Evolutionary conservation across 1,140 invertebrate genomes (phyloP), one percentile per base, ranked within the genome.

Genomic region (Metopolophium dirhodum): DNA sequence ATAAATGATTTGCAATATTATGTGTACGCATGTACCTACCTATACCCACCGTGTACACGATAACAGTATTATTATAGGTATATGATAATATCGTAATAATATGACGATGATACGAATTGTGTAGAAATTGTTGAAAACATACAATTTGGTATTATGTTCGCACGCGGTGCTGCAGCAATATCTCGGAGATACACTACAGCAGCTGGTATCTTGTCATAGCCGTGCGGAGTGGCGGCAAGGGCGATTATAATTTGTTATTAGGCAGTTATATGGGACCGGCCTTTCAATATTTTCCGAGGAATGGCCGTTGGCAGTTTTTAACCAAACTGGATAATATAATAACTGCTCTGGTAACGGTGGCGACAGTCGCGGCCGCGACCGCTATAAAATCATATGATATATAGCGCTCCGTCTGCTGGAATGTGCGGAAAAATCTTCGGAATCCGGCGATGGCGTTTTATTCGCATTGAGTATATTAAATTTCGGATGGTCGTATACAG

Each of bases 261-360:
- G 49, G 11, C 14, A 51, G 14, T 51, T 22, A 54, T 22, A 20
- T 20, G 2, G 20, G 14, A 14, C 30, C n/a, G 3, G n/a, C 61
- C 61, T n/a, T 30, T 35, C n/a, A 77, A n/a, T 77, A 77, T 77
- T 77, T n/a, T 77, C 7, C 7, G 61, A 18, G n/a, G 30, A 18
- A 77, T 77, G 30, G 30, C 61, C 30, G 20, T n/a, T n/a, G 61
- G 61, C 14, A 6, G 61, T 77, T 77, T 77, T 77, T 77, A n/a
- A 77, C 61, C n/a, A n/a, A 77, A 77, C 61, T n/a, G n/a, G 61
- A 77, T 77, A n/a, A 77, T 77, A 77, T 77, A 77, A 77, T 77
- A 77, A 77, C 61, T 77, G n/a, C 61, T n/a, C 61, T n/a, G 61
- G 14, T 18, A n/a, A n/a, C n/a, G 61, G 14, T 9, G 61, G 61